phyloP scores from a whole-genome alignment of 92 coral and sea anemone genomes.

The Epizoanthus ramosus region DNA sequence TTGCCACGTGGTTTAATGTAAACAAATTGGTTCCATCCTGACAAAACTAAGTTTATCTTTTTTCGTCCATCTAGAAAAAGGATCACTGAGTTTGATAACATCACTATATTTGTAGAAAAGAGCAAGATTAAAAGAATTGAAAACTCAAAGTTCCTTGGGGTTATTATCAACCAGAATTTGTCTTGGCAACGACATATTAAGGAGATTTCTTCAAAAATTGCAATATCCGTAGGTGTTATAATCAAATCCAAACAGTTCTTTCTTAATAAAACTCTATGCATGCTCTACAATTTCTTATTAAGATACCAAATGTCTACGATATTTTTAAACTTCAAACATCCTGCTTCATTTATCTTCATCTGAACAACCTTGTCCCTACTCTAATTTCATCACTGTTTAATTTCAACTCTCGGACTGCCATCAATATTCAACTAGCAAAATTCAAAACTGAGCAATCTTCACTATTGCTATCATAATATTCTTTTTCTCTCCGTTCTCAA shows the following conservation, averaged over 20 bases:
- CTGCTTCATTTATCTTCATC: conserved; percentile 30
- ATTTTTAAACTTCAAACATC: conserved; percentile 31
- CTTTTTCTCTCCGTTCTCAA: conserved; percentile 12
- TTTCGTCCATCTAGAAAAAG: conserved; percentile 9
- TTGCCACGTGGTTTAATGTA: background rate
- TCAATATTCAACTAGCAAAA: conserved; percentile 8
- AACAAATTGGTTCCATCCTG: background rate
- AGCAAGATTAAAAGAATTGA: background rate
- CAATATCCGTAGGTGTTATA: no score
- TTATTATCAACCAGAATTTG: conserved; percentile 25
- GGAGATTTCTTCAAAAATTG: background rate
- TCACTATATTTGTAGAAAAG: background rate
- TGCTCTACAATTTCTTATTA: no score
- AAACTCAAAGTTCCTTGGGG: background rate
- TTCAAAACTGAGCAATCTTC: conserved; percentile 3
- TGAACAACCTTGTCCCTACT: conserved; percentile 18
- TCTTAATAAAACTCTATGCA: no score
- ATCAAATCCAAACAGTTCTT: no score
- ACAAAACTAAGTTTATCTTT: background rate
- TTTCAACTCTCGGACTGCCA: conserved; percentile 34
- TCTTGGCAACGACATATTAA: conserved; percentile 37
- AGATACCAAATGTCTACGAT: conserved; percentile 14
- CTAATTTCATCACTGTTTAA: conserved; percentile 24
- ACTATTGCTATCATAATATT: background rate
- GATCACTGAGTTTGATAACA: background rate